These are phyloP conservation scores for Siniperca scherzeri DNA, from an alignment of 2,797 vertebrate species.

Conservation along the genomic window DNA sequence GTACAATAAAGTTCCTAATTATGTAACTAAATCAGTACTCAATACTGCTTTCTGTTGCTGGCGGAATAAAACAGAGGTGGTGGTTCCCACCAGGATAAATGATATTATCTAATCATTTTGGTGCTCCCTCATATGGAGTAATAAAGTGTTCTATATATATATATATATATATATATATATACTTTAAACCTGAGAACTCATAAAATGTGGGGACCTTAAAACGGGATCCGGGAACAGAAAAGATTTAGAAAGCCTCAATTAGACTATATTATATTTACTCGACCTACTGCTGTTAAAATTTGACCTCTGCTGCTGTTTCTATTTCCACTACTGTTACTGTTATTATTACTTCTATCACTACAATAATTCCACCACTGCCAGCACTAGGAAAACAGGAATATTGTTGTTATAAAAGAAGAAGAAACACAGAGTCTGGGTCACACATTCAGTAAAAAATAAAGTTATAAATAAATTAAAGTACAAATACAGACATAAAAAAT, in stretches of 20 bases:
- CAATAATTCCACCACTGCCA: not conserved
- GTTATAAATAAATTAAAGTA: not conserved
- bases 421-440: not conserved
- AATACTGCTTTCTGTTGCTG: not conserved
- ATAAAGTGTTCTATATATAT: not conserved
- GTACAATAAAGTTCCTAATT: too few species aligned
- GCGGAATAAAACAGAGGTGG: not conserved
- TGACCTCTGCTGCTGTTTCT: too few species aligned
- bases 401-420: not conserved
- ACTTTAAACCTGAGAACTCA: not conserved
- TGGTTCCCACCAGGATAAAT: not conserved
- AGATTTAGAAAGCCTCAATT: not conserved
- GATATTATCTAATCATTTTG: too few species aligned
- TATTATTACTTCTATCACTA: too few species aligned
- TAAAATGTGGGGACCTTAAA: not conserved
- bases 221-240: not conserved
- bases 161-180: not conserved
- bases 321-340: too few species aligned
- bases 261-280: not conserved
- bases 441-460: not conserved
- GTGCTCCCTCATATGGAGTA: too few species aligned
- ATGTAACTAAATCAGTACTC: not conserved
- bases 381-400: too few species aligned
- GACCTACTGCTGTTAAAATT: not conserved
- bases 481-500: not conserved